Evolutionary conservation across 1,140 invertebrate species (phyloP).

Genomic region (Antheraea mylitta): DNA sequence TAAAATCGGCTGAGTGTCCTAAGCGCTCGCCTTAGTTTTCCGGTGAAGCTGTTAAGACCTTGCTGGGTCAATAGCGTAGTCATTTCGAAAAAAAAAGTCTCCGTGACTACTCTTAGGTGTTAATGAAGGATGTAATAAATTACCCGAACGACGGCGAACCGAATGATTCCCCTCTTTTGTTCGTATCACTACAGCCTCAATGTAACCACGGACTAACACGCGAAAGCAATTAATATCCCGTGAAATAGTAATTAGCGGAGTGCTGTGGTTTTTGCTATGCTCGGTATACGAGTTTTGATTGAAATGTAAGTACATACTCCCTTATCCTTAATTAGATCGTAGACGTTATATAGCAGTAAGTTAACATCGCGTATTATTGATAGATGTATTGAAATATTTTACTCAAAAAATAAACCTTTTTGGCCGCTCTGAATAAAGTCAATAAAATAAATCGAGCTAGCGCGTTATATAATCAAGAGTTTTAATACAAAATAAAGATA

Average conservation of each 20-base stretch:
- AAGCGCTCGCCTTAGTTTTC: too few species aligned
- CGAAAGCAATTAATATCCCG: slow-evolving; percentile 24
- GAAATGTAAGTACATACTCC: slow-evolving; percentile 2
- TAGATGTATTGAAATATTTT: too few species aligned
- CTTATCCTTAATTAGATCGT: neutral
- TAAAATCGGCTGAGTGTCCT: too few species aligned
- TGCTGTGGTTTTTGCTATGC: slow-evolving; percentile 12
- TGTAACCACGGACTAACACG: slow-evolving; percentile 7
- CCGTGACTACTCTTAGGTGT: neutral
- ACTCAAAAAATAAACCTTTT: too few species aligned
- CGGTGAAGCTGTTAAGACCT: too few species aligned
- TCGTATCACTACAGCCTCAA: slow-evolving; percentile 7
- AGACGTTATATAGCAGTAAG: neutral
- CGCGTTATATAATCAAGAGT: too few species aligned
- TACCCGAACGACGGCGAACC: neutral
- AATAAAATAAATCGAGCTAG: too few species aligned
- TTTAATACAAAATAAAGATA: too few species aligned
- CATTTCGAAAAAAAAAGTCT: too few species aligned
- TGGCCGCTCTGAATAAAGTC: too few species aligned
- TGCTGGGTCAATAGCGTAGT: too few species aligned
- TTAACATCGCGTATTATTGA: neutral
- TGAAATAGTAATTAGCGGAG: slow-evolving; percentile 23
- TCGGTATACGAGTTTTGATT: slow-evolving; percentile 7
- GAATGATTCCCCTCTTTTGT: neutral
- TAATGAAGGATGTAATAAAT: neutral